phyloP scores from a whole-genome alignment of 2,113 vertebrate genomes.

The Narcine bancroftii region DNA sequence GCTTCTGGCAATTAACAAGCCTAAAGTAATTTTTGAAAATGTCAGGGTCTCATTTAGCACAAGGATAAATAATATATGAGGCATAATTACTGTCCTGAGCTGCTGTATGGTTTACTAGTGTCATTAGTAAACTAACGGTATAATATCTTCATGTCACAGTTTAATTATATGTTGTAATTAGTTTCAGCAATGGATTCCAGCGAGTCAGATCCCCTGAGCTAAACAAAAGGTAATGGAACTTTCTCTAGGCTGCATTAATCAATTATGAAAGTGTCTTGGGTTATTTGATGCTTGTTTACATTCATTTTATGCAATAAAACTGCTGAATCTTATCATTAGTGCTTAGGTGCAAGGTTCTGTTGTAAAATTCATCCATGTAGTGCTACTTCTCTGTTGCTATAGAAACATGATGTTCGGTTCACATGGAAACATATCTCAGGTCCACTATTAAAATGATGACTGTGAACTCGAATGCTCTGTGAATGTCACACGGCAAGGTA shows the following conservation, averaged over 20 bases:
- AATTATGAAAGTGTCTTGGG: slow-evolving; percentile 63
- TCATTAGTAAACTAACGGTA: slow-evolving; percentile 80
- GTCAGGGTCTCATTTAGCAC: slow-evolving; percentile 94
- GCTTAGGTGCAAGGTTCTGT: slow-evolving; percentile 44
- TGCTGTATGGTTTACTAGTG: slow-evolving; percentile 77
- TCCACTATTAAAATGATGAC: slow-evolving; percentile 93
- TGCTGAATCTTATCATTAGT: slow-evolving; percentile 47
- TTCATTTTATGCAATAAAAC: slow-evolving; percentile 60
- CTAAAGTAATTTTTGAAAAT: slow-evolving; percentile 63
- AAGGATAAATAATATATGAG: slow-evolving; percentile 99
- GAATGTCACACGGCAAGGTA: slow-evolving; percentile 40
- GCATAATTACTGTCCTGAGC: slow-evolving; percentile 92
- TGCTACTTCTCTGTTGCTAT: slow-evolving; percentile 75
- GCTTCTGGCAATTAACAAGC: slow-evolving; percentile 71
- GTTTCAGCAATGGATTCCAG: slow-evolving; percentile 91
- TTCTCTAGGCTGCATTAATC: slow-evolving; percentile 60
- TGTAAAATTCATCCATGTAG: slow-evolving; percentile 41
- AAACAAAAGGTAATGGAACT: slow-evolving; percentile 74
- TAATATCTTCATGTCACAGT: slow-evolving; percentile 75
- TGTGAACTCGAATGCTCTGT: slow-evolving; percentile 57
- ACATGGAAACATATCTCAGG: slow-evolving; percentile 98
- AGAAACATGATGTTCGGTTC: slow-evolving; percentile 92
- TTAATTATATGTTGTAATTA: slow-evolving; percentile 99
- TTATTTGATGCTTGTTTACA: slow-evolving; percentile 65
- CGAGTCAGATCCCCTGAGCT: slow-evolving; percentile 79